phyloP scores from a whole-genome alignment of 2,888 invertebrate species.

The Drosophila barbarae region DNA sequence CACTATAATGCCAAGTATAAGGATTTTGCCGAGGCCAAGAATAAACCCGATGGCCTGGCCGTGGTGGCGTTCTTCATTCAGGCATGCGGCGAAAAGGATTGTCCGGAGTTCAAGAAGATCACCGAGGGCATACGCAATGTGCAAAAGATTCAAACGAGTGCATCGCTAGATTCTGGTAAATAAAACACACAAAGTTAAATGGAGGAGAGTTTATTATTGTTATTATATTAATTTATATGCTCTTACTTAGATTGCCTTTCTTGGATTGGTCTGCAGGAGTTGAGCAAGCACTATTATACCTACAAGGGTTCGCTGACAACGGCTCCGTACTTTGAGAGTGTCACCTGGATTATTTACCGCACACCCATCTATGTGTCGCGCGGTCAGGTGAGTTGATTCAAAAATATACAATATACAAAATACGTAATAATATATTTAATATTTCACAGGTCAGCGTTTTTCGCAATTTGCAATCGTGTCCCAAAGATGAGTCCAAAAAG shows the following conservation, averaged over 20 bases:
- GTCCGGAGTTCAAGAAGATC: conserved; percentile 82
- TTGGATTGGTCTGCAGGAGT: conserved; percentile 85
- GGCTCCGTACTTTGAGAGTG: conserved; percentile 86
- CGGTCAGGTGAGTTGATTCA: conserved; percentile 82
- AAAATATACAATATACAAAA: neutral
- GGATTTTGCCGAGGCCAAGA: conserved; percentile 83
- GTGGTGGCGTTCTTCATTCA: conserved; percentile 86
- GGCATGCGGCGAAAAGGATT: conserved; percentile 82
- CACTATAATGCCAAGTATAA: conserved; percentile 87
- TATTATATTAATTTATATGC: neutral
- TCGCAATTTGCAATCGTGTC: conserved; percentile 79
- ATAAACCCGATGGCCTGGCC: conserved; percentile 85
- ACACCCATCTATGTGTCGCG: conserved; percentile 85
- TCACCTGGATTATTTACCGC: conserved; percentile 87
- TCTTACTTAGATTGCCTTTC: conserved; percentile 82
- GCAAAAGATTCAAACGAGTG: conserved; percentile 77
- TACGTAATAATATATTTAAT: neutral
- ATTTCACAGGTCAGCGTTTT: conserved; percentile 77
- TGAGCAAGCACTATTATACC: conserved; percentile 86
- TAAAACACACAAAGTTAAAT: neutral
- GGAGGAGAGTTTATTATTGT: too few relatives aligned
- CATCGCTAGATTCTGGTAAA: conserved; percentile 75
- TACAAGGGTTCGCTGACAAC: conserved; percentile 87
- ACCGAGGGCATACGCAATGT: conserved; percentile 81
- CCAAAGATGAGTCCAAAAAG: conserved; percentile 79